Base-by-base conservation (phyloP, 2,113 vertebrate genomes). In the Gallinago jamesoni region DNA sequence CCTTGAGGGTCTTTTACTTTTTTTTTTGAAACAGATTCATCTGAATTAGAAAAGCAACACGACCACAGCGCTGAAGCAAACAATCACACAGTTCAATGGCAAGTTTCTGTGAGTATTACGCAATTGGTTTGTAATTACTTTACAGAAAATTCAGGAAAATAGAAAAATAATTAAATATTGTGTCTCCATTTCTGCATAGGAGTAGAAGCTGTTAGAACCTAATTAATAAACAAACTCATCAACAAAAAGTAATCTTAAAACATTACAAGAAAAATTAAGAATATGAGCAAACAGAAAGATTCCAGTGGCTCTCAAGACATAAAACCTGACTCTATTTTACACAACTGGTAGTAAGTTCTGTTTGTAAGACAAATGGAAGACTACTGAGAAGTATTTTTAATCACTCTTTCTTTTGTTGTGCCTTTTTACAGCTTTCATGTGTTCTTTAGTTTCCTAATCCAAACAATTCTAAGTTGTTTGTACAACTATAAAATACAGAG, bases 401-500 rank as follows among this genome's bases (percentile, higher is more conserved):
- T 93, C 57, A 84, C 22, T 60, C 25, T 77, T 78, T 41, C 28
- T 52, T 84, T 48, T 81, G 60, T 90, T 14, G 1, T 67, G 59
- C 66, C 39, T 47, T 52, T 67, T 90, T 90, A 94, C n/a, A 89
- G 14, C 13, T 82, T 88, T 70, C 91, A 93, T 92, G 60, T 84
- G 97, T 84, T 78, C 60, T 96, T 96, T 90, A 85, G 77, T 84
- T 98, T 96, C 69, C 84, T 90, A 95, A 97, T 95, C 45, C 45
- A 96, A 96, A 93, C 63, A 93, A 52, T 41, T 75, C 18, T 37
- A 89, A 78, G 10, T 90, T 95, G 80, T 93, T 96, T 79, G 57
- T 59, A 87, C 72, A 94, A 89, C 77, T 96, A 93, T 95, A 96
- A 97, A 97, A 98, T 91, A 87, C 27, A 92, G 88, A 89, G 60